Evolutionary conservation across 1,140 invertebrate genomes (phyloP), one percentile per base, ranked within the genome.

Genomic region (Drosophila mauritiana): DNA sequence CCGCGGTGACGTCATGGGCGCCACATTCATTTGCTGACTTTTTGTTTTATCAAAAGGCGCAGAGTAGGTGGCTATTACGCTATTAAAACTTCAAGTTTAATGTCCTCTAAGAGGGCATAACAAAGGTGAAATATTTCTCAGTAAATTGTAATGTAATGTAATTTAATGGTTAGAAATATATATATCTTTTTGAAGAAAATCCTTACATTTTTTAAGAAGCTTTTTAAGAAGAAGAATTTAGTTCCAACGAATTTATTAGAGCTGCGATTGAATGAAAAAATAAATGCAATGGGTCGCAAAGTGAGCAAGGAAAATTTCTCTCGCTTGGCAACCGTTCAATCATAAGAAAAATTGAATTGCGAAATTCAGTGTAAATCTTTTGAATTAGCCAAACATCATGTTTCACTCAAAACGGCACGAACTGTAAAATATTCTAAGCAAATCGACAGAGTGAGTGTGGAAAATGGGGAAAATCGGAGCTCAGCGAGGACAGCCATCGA

Each of bases 341-440:
- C 63, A 64, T 61, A 64, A 43, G 43, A 56, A 77, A 77, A 83
- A 88, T 80, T 55, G 68, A 76, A 88, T 80, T 72, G 64, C 56
- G 68, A 68, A 69, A 65, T 68, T 43, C 67, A 45, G 58, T 58
- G 70, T 72, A 90, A 90, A 91, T 83, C 88, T 90, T 65, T 78
- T 43, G 83, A 81, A 90, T 90, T 90, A 90, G 88, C 86, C 78
- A 86, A 90, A 90, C 73, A 90, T 86, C 88, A 90, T 90, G 86
- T 90, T 80, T 65, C 73, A 78, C 59, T 90, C 55, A 64, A 84
- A 86, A 90, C 58, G 83, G 72, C 88, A 90, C 88, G 88, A 80
- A 86, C 86, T 75, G 67, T 80, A 75, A 65, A 76, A 90, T 86
- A 74, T 80, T 70, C 67, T 58, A 77, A 59, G 51, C 43, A 52